phyloP scores from a whole-genome alignment of 2,113 vertebrate genomes.

The Triplophysa rosa region DNA sequence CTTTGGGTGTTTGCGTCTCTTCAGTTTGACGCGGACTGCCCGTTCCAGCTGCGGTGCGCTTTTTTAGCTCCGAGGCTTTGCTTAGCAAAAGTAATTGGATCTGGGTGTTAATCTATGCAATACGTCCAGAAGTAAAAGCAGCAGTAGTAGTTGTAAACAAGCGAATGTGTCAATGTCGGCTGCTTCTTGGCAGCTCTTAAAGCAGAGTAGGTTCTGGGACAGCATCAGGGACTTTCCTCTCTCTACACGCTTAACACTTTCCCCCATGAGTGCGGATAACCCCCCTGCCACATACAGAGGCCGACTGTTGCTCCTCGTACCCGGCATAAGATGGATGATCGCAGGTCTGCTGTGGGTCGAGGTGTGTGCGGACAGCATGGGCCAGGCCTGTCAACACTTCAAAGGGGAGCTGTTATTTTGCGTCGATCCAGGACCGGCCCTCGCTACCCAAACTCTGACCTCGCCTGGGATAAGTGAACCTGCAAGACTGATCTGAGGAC shows the following conservation, averaged over 20 bases:
- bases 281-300: constrained; percentile 44
- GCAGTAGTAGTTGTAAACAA: constrained; percentile 10
- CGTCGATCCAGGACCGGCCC: constrained; percentile 36
- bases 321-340: constrained; percentile 60
- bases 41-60: constrained; percentile 13
- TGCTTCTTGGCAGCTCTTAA: constrained; percentile 1
- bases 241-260: constrained; percentile 27
- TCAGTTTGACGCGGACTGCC: not conserved
- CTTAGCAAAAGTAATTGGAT: constrained; percentile 47
- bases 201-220: constrained; percentile 21
- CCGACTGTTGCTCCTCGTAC: constrained; percentile 59
- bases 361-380: constrained; percentile 32
- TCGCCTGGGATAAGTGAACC: constrained; percentile 4
- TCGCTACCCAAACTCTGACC: constrained; percentile 23
- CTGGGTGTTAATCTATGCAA: constrained; percentile 35
- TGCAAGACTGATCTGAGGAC: constrained; percentile 32
- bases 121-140: constrained; percentile 7
- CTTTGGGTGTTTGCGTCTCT: not conserved
- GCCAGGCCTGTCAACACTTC: constrained; percentile 43
- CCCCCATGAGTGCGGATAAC: constrained; percentile 37
- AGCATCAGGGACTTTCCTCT: constrained; percentile 25
- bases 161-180: not conserved
- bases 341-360: constrained; percentile 43
- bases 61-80: constrained; percentile 24
- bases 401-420: constrained; percentile 12